Percentiles rank a stretch among this genome's conserved stretches.
phyloP scores from a whole-genome alignment of 2,113 vertebrate species.

The Toxostoma redivivum region DNA sequence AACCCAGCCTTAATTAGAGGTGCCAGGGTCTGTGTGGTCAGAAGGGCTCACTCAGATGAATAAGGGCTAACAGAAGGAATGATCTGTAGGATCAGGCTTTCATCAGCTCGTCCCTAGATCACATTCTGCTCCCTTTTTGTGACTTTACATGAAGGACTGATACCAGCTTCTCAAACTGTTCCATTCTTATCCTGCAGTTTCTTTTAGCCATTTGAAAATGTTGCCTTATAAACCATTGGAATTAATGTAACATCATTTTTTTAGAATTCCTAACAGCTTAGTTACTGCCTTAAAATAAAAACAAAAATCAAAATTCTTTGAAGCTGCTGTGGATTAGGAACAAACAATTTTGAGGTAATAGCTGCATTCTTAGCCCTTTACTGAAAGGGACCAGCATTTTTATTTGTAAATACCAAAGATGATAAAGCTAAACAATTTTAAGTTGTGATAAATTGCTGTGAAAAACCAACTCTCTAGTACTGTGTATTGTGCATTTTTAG shows the following conservation, averaged over 20 bases:
- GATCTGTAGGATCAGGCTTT: background rate
- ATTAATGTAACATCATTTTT: background rate
- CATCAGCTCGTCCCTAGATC: background rate
- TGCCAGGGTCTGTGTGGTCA: background rate
- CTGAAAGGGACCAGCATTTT: constrained; percentile 20
- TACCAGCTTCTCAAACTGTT: background rate
- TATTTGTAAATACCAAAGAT: constrained; percentile 48
- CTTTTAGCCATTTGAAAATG: background rate
- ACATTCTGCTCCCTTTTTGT: background rate
- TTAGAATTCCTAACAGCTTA: background rate
- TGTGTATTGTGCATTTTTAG: background rate
- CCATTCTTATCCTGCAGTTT: background rate
- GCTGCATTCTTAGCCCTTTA: background rate
- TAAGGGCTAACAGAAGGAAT: background rate
- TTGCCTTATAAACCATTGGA: constrained; percentile 26
- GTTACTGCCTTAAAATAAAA: constrained; percentile 4
- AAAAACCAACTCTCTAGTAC: background rate
- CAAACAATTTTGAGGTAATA: background rate
- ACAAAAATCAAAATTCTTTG: background rate
- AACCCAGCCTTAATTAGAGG: background rate
- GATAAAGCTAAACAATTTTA: background rate
- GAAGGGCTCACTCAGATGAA: background rate
- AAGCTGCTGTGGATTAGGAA: background rate
- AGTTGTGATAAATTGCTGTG: background rate
- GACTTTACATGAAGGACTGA: background rate